These are phyloP conservation scores for Corythornis cristatus DNA, from an alignment of 2,113 vertebrate species.

Conservation along the genomic window DNA sequence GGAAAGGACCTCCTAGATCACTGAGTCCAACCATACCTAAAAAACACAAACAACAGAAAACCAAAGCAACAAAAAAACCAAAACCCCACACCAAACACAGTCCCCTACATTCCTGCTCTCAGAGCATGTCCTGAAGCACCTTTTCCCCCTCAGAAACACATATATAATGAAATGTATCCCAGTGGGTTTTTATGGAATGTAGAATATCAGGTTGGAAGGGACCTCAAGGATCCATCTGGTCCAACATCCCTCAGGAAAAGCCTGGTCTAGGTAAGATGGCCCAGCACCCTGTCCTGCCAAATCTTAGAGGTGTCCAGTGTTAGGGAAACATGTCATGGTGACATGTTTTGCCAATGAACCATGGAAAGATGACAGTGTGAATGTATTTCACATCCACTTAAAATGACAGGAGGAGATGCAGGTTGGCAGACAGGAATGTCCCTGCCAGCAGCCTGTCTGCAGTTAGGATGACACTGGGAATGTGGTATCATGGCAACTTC, in stretches of 20 bases:
- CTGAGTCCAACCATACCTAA: too few species aligned
- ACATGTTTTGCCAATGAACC: not conserved
- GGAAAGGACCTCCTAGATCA: too few species aligned
- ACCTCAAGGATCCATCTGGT: not conserved
- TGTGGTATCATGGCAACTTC: fast-evolving
- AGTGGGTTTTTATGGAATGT: not conserved
- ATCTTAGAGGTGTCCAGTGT: not conserved
- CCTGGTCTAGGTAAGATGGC: not conserved
- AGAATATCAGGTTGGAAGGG: not conserved
- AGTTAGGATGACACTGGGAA: not conserved
- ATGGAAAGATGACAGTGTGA: not conserved
- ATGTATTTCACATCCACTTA: fast-evolving
- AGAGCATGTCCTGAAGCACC: too few species aligned
- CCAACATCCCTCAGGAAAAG: not conserved
- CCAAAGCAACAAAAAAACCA: too few species aligned
- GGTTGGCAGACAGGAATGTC: not conserved
- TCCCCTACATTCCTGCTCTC: too few species aligned
- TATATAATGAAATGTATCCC: not conserved
- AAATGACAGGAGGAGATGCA: not conserved
- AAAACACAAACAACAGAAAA: too few species aligned
- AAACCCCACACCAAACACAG: too few species aligned
- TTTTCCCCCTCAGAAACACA: fast-evolving
- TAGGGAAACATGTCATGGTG: not conserved
- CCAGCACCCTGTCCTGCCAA: not conserved
- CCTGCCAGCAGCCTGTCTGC: not conserved